These are phyloP conservation scores for Panorpa germanica DNA, from an alignment of 2,888 invertebrate genomes.

Conservation along the genomic window DNA sequence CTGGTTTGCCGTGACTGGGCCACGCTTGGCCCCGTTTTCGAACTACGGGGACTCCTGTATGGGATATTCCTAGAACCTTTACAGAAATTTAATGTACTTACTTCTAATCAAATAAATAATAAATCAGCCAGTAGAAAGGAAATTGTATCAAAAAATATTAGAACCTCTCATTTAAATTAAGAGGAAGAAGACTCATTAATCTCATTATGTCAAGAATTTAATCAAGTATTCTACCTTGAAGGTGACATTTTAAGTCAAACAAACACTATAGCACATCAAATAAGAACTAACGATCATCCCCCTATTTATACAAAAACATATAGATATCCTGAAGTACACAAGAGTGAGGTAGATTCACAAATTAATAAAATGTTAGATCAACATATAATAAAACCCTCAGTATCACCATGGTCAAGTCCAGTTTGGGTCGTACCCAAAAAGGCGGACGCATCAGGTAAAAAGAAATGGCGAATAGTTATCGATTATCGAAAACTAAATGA, in stretches of 20 bases:
- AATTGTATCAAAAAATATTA: slow-evolving; percentile 9
- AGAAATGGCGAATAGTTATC: slow-evolving; percentile 18
- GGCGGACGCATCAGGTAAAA: slow-evolving; percentile 15
- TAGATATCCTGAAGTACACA: slow-evolving; percentile 9
- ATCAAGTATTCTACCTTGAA: slow-evolving; percentile 17
- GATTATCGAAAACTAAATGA: slow-evolving; percentile 21
- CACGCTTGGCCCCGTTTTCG: no score
- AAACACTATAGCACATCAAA: slow-evolving; percentile 10
- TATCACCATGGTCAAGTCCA: slow-evolving; percentile 13
- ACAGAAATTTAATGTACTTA: no score
- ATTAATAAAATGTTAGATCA: slow-evolving; percentile 15
- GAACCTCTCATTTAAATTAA: slow-evolving; percentile 13
- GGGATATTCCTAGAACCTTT: no score
- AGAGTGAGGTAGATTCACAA: slow-evolving; percentile 13
- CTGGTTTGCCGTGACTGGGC: no score
- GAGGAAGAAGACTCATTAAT: slow-evolving; percentile 15
- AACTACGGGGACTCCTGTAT: no score
- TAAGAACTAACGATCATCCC: neutral
- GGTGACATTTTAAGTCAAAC: slow-evolving; percentile 16
- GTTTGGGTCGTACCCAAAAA: slow-evolving; percentile 17
- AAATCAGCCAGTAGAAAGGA: no score
- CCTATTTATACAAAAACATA: slow-evolving; percentile 10
- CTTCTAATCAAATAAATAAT: no score
- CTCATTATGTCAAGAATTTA: slow-evolving; percentile 14
- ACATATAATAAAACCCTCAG: slow-evolving; percentile 15